phyloP scores from a whole-genome alignment of 2,888 invertebrate genomes.

The Ophraella communa region DNA sequence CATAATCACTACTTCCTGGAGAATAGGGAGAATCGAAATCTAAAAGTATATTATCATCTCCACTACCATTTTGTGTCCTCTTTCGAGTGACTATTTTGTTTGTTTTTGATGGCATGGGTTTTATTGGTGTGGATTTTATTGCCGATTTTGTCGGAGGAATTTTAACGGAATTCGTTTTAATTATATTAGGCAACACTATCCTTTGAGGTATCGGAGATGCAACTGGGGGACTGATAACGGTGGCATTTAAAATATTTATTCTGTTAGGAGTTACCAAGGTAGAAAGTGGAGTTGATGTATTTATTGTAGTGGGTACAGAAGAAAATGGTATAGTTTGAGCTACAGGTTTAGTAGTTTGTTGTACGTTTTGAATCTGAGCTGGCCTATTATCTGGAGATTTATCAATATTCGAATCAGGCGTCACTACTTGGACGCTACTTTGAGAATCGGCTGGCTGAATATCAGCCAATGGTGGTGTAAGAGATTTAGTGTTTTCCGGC shows the following conservation, averaged over 20 bases:
- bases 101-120: conserved; percentile 61
- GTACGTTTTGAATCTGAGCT: conserved; percentile 40
- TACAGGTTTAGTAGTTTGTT: conserved; percentile 52
- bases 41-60: conserved; percentile 63
- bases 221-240: conserved; percentile 51
- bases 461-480: conserved; percentile 54
- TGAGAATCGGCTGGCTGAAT: conserved; percentile 60
- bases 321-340: conserved; percentile 54
- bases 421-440: conserved; percentile 50
- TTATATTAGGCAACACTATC: conserved; percentile 62
- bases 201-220: conserved; percentile 57
- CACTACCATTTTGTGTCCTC: conserved; percentile 51
- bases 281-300: conserved; percentile 55
- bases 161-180: conserved; percentile 61
- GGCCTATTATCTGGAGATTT: conserved; percentile 50
- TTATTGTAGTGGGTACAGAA: conserved; percentile 51
- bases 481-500: conserved; percentile 47
- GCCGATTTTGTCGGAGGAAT: conserved; percentile 63
- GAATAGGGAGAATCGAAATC: conserved; percentile 87
- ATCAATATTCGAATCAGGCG: conserved; percentile 47
- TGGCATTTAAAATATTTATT: conserved; percentile 56
- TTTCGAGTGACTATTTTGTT: conserved; percentile 35
- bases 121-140: conserved; percentile 67
- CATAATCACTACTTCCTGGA: conserved; percentile 87
- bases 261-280: conserved; percentile 51